These are phyloP conservation scores for Oscheius sp. DNA, from an alignment of 2,888 invertebrate genomes.

Conservation along the genomic window DNA sequence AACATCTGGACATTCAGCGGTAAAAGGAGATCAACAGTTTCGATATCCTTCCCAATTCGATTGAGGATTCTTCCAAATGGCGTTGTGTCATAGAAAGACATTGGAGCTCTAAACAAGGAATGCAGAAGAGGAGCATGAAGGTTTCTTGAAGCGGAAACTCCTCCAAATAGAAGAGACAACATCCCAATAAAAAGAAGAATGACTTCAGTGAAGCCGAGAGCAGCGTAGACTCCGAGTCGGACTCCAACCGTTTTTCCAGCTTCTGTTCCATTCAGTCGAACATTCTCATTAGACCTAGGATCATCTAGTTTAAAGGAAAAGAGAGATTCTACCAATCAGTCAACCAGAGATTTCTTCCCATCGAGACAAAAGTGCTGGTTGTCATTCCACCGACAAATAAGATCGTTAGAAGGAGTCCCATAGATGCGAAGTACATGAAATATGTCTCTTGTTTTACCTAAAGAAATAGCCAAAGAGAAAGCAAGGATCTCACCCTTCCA, in stretches of 20 bases:
- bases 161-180: constrained; percentile 66
- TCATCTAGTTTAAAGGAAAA: not conserved
- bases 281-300: constrained; percentile 65
- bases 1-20: constrained; percentile 69
- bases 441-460: constrained; percentile 65
- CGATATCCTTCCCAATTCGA: constrained; percentile 68
- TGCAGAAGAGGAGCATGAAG: constrained; percentile 67
- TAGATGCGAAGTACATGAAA: constrained; percentile 63
- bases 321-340: constrained; percentile 68
- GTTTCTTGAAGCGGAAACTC: constrained; percentile 63
- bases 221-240: constrained; percentile 66
- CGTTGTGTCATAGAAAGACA: constrained; percentile 68
- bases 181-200: constrained; percentile 63
- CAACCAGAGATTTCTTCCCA: constrained; percentile 68
- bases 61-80: constrained; percentile 69
- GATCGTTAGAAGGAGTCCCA: constrained; percentile 57
- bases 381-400: constrained; percentile 64
- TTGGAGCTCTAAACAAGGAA: constrained; percentile 67
- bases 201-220: constrained; percentile 67
- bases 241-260: constrained; percentile 42
- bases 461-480: not conserved
- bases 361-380: constrained; percentile 60
- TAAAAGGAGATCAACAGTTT: constrained; percentile 67
- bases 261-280: constrained; percentile 36
- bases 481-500: constrained; percentile 54